Percentiles rank a stretch among this genome's conserved stretches.
These are phyloP conservation scores for Anthophora plumipes DNA, from an alignment of 2,888 invertebrate species.

Conservation along the genomic window DNA sequence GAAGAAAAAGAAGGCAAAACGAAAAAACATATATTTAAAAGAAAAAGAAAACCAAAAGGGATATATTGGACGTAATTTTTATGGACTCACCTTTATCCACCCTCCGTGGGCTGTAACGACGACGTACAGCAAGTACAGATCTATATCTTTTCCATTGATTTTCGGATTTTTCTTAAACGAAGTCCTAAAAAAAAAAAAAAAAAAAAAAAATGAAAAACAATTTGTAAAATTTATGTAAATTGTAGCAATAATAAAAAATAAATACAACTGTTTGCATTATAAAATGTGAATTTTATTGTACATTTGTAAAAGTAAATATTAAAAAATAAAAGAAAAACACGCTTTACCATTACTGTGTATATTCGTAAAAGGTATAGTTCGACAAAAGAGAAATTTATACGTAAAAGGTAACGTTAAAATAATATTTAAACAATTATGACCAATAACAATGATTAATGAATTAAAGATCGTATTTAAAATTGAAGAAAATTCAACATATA, in stretches of 20 bases:
- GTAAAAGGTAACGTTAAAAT: background rate
- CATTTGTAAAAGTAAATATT: background rate
- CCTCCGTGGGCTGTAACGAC: constrained; percentile 97
- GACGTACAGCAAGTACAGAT: constrained; percentile 95
- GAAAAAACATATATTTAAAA: background rate
- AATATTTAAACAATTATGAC: background rate
- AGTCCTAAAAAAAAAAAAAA: constrained; percentile 86
- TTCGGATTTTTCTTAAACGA: constrained; percentile 88
- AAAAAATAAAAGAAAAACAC: background rate
- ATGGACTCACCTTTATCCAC: constrained; percentile 93
- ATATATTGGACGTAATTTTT: no score
- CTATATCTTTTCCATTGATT: constrained; percentile 96
- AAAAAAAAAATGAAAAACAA: constrained; percentile 73
- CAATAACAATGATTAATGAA: background rate
- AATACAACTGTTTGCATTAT: background rate
- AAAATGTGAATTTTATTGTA: background rate
- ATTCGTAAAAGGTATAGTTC: background rate
- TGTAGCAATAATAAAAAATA: background rate
- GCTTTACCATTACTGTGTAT: background rate
- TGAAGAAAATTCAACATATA: background rate
- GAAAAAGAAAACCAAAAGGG: background rate
- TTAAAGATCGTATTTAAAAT: background rate
- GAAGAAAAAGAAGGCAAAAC: background rate
- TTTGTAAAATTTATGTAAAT: background rate
- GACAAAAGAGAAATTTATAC: background rate